Percentiles rank a stretch among this genome's conserved stretches.
Evolutionary conservation across 1,140 invertebrate species (phyloP).

Genomic region (Drosophila ironensis): DNA sequence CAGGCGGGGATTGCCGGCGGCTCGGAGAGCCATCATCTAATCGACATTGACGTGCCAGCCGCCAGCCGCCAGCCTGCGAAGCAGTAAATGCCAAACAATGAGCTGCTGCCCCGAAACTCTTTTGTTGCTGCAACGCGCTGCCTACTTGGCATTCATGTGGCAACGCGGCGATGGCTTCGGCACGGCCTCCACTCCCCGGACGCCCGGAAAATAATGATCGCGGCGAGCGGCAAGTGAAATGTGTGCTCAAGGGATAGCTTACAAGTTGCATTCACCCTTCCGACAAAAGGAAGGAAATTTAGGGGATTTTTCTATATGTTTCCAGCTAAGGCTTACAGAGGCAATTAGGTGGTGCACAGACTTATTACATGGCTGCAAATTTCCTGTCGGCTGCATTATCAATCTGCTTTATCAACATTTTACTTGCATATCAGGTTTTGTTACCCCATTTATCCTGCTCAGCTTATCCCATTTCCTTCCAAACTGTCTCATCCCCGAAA

Average conservation of each 20-base stretch:
- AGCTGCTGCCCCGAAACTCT: conserved; percentile 38
- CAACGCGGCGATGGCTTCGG: neutral
- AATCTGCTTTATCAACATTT: neutral
- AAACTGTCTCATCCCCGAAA: conserved; percentile 23
- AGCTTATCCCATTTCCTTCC: conserved; percentile 8
- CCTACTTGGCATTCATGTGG: conserved; percentile 44
- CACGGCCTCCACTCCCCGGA: neutral
- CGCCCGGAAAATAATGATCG: conserved; percentile 23
- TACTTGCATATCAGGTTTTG: neutral
- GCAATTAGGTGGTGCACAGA: too few relatives aligned
- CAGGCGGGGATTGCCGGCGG: conserved; percentile 22
- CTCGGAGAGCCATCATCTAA: conserved; percentile 61
- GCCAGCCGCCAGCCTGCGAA: conserved; percentile 42
- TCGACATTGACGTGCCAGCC: conserved; percentile 66
- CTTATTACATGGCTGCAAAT: too few relatives aligned
- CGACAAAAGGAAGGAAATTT: too few relatives aligned
- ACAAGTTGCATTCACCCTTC: too few relatives aligned
- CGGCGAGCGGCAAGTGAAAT: conserved; percentile 14
- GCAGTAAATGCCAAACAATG: conserved; percentile 78
- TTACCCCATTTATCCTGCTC: neutral
- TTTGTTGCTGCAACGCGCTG: conserved; percentile 16
- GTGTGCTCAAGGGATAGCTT: neutral
- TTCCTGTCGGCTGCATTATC: too few relatives aligned
- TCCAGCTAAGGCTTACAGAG: too few relatives aligned
- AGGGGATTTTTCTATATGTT: too few relatives aligned